A percentile compares a stretch with the other conserved stretches of the same genome.
phyloP scores from a whole-genome alignment of 2,888 invertebrate genomes.

The Formica aserva region DNA sequence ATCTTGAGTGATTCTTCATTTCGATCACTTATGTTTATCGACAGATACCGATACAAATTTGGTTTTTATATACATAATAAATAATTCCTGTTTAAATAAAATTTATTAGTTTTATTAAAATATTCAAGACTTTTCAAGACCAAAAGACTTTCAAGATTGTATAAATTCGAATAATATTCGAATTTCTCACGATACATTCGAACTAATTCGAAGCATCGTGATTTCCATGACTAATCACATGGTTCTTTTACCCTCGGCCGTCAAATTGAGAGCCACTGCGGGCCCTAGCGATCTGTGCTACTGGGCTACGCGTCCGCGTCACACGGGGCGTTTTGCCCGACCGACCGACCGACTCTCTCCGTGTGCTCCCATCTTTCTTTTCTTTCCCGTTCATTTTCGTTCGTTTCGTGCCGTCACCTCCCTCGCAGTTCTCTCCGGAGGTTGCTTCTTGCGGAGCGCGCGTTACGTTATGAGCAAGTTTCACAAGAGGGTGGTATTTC shows the following conservation, averaged over 20 bases:
- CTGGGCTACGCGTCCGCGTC: constrained; percentile 78
- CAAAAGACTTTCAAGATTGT: too few relatives aligned
- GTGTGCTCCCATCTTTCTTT: constrained; percentile 25
- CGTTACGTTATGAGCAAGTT: constrained; percentile 26
- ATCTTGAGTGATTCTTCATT: too few relatives aligned
- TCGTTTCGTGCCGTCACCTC: constrained; percentile 13
- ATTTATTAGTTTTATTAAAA: too few relatives aligned
- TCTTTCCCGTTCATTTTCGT: constrained; percentile 15
- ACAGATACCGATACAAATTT: too few relatives aligned
- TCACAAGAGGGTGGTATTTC: constrained; percentile 13
- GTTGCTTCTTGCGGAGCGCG: not conserved
- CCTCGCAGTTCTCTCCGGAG: not conserved
- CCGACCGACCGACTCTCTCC: constrained; percentile 5
- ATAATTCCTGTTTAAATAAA: too few relatives aligned
- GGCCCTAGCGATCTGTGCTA: constrained; percentile 80
- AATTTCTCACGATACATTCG: too few relatives aligned
- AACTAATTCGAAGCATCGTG: too few relatives aligned
- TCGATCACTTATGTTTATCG: too few relatives aligned
- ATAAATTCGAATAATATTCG: too few relatives aligned
- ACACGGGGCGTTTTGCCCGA: constrained; percentile 71
- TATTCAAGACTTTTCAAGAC: too few relatives aligned
- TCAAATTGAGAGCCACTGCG: constrained; percentile 78
- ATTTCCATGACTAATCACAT: too few relatives aligned
- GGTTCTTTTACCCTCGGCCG: not conserved
- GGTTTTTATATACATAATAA: too few relatives aligned